Evolutionary conservation across 2,888 invertebrate species (phyloP), one percentile per base, ranked within the genome.

Genomic region (Tineola bisselliella): DNA sequence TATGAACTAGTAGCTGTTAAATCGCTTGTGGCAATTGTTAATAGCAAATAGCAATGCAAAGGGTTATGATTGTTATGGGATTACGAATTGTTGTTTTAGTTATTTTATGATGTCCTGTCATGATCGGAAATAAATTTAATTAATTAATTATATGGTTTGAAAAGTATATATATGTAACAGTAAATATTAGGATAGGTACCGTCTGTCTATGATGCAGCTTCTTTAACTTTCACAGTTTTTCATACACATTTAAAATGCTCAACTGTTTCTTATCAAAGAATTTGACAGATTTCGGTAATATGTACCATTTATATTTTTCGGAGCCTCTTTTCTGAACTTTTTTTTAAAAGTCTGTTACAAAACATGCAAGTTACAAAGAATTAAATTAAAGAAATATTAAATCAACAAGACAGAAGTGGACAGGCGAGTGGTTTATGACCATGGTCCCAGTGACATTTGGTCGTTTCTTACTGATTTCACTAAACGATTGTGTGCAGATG

Each of bases 401-500:
- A 48, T 48, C 48, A 48, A 48, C 48, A 48, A 48, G 48, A 3
- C 48, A 17, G n/a, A 44, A 48, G 17, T 48, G 15, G 48, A 15
- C 48, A 48, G 3, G 15, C 48, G 17, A 48, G 48, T 48, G 48
- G 48, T 48, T 15, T 15, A 48, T 48, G 65, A 58, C 65, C 61
- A 63, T 71, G 72, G 72, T 66, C 68, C 69, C 67, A 64, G 66
- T 68, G 74, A 68, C 74, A 73, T 75, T 71, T 71, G 62, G 63
- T 66, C 65, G 67, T 68, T 64, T 64, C 66, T 65, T 64, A 61
- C 64, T 58, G 60, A 63, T 59, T 59, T 63, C 59, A 44, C 62
- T 60, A 64, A 63, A 63, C 69, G 64, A 81, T 81, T 80, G 79
- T 81, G 76, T 81, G 77, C 70, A 75, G 77, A 81, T 80, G 66